Conservation (phyloP, 2,113 vertebrate species). For the Ptilonorhynchus violaceus region DNA sequence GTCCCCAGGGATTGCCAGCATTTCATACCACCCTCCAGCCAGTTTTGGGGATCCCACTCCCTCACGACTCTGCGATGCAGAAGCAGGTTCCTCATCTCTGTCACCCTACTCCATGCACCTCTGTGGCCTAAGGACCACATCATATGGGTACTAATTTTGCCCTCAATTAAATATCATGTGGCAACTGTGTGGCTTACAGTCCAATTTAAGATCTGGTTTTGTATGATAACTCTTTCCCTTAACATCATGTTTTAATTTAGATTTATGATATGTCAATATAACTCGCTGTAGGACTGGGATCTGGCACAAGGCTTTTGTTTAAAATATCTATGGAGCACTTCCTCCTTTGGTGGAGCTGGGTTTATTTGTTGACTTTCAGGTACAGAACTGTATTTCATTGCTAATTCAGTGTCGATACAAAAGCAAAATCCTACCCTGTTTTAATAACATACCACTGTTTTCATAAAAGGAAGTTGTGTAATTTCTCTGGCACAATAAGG, state of each 20-base stretch:
- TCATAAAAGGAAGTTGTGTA: background rate
- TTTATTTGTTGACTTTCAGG: conserved; percentile 37
- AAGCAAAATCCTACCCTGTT: background rate
- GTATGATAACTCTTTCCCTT: background rate
- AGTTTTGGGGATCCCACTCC: background rate
- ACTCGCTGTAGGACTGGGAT: background rate
- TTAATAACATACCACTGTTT: background rate
- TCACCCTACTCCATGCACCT: background rate
- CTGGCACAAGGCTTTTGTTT: background rate
- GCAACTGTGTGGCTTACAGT: background rate
- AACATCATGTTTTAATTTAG: background rate
- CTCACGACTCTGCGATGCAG: accelerated
- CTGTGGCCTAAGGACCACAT: background rate
- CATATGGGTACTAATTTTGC: background rate
- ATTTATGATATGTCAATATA: background rate
- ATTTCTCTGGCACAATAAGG: background rate
- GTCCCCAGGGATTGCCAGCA: background rate
- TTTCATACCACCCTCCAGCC: background rate
- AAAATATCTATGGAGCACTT: background rate
- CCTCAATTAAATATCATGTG: background rate
- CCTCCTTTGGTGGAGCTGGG: background rate
- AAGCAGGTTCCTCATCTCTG: background rate
- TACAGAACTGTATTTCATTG: background rate
- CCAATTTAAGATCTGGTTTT: background rate
- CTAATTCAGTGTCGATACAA: background rate